A percentile compares a stretch with the other conserved stretches of the same genome.
Conservation (phyloP, 2,113 vertebrate genomes). For the Salvelinus alpinus region DNA sequence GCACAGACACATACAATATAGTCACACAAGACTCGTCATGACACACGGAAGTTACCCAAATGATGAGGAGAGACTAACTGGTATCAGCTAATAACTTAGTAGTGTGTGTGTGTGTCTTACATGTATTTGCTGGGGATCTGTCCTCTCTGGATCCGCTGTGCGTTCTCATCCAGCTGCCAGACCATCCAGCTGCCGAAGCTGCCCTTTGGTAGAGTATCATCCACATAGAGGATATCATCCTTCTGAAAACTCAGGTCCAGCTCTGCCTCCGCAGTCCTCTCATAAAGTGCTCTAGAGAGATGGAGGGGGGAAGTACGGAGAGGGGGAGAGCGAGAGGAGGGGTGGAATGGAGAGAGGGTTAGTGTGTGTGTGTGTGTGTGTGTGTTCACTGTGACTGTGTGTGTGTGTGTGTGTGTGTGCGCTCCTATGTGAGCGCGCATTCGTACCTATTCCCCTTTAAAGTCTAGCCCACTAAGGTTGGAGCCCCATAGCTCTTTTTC, state of each 20-base stretch:
- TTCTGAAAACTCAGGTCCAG: slow-evolving; percentile 96
- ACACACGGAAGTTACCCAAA: too few species aligned
- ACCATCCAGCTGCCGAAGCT: slow-evolving; percentile 97
- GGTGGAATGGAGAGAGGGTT: background rate
- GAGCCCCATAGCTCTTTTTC: too few species aligned
- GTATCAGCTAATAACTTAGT: too few species aligned
- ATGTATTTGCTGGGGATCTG: slow-evolving; percentile 99
- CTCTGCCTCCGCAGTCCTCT: slow-evolving; percentile 87
- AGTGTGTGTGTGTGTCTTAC: slow-evolving; percentile 68
- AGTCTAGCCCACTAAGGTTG: too few species aligned
- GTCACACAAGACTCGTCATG: too few species aligned
- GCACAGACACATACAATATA: background rate
- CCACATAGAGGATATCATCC: slow-evolving; percentile 95
- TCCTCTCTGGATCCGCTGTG: slow-evolving; percentile 93
- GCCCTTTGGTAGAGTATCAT: slow-evolving; percentile 94
- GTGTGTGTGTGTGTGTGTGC: background rate
- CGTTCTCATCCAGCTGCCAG: slow-evolving; percentile 97
- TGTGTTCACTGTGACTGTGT: background rate
- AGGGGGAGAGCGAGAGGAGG: background rate
- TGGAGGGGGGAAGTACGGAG: background rate
- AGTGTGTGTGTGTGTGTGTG: background rate
- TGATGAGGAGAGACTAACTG: too few species aligned
- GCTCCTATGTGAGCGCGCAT: too few species aligned
- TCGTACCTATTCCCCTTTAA: too few species aligned
- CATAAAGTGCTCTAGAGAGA: slow-evolving; percentile 89